A percentile compares a stretch with the other conserved stretches of the same genome.
Evolutionary conservation across 2,797 vertebrate genomes (phyloP).

Genomic region (Centroberyx gerrardi): DNA sequence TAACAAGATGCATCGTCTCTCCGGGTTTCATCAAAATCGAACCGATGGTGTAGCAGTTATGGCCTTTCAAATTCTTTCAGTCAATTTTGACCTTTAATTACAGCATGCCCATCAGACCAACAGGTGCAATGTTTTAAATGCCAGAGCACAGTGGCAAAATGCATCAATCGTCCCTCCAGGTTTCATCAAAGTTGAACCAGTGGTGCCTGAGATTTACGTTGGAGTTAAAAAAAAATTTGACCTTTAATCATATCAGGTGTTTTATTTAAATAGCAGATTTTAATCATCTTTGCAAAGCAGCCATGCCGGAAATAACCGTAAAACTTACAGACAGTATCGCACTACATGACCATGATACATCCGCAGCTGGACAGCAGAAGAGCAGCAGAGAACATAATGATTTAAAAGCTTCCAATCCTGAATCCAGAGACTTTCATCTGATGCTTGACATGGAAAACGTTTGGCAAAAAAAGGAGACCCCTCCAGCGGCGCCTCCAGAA

Average conservation of each 20-base stretch:
- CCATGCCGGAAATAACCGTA: neutral
- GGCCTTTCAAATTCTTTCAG: too few relatives aligned
- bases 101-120: conserved; percentile 26
- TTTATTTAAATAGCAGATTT: neutral
- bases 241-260: too few relatives aligned
- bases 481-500: neutral
- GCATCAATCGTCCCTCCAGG: too few relatives aligned
- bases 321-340: neutral
- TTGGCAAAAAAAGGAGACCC: conserved; percentile 19
- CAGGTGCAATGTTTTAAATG: conserved; percentile 20
- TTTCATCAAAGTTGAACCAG: too few relatives aligned
- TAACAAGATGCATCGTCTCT: too few relatives aligned
- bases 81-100: conserved; percentile 36
- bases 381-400: neutral
- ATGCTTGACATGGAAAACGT: neutral
- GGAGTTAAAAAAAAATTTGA: too few relatives aligned
- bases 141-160: too few relatives aligned
- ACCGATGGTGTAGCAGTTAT: too few relatives aligned
- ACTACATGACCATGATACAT: fast-evolving
- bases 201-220: too few relatives aligned
- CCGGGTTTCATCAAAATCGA: too few relatives aligned
- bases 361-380: neutral
- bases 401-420: conserved; percentile 17
- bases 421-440: conserved; percentile 6
- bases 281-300: conserved; percentile 8